Evolutionary conservation across 2,888 invertebrate genomes (phyloP).

Genomic region (Agonopterix heracliana): DNA sequence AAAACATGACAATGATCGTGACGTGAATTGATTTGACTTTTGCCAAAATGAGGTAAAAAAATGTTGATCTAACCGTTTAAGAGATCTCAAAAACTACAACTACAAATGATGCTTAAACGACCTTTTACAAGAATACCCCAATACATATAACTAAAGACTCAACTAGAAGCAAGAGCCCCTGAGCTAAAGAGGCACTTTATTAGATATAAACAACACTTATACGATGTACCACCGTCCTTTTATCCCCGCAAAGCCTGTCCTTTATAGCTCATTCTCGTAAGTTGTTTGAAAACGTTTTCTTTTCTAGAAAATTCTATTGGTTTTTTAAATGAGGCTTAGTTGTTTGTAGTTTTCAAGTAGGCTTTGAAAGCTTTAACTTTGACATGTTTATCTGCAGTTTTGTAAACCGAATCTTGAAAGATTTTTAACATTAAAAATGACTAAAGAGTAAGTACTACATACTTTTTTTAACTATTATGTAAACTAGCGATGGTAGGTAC

Average conservation of each 20-base stretch:
- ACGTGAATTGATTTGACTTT: too few species aligned
- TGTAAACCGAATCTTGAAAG: too few species aligned
- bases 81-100: too few species aligned
- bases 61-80: too few species aligned
- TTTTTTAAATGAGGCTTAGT: background rate
- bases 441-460: too few species aligned
- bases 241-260: constrained; percentile 5
- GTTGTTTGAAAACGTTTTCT: constrained; percentile 1
- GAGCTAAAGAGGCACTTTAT: constrained; percentile 8
- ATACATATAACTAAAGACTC: constrained; percentile 2
- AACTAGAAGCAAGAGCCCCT: constrained; percentile 2
- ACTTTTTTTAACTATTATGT: too few species aligned
- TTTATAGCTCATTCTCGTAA: constrained; percentile 1
- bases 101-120: too few species aligned
- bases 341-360: too few species aligned
- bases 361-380: background rate
- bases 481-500: too few species aligned
- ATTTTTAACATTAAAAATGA: too few species aligned
- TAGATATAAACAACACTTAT: constrained; percentile 11
- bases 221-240: constrained; percentile 2
- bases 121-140: background rate
- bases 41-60: too few species aligned
- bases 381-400: background rate
- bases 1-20: too few species aligned
- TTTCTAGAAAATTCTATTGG: background rate